Evolutionary conservation across 53 echinoderm and acorn worm genomes (phyloP).

Genomic region (Luidia sarsii): DNA sequence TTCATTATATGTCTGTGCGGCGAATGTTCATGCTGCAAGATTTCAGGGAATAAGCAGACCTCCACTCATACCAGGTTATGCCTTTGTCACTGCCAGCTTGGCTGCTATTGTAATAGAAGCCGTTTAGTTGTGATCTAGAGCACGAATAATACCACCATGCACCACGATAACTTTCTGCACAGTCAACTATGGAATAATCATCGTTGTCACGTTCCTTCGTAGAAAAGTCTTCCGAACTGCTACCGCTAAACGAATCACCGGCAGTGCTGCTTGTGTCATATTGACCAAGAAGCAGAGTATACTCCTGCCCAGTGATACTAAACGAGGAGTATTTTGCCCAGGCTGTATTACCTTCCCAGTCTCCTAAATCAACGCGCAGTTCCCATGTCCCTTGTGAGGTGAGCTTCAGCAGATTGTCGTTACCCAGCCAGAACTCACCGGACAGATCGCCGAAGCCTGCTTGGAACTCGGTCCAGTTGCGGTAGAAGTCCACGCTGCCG

Average conservation of each 20-base stretch:
- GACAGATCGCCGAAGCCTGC: constrained; percentile 10
- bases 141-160: constrained; percentile 23
- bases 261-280: neutral
- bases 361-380: neutral
- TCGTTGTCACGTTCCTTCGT: constrained; percentile 14
- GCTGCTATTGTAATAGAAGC: neutral
- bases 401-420: constrained; percentile 1
- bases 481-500: constrained; percentile 18
- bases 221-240: neutral
- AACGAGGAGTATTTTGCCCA: constrained; percentile 3
- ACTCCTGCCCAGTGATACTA: neutral
- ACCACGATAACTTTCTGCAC: neutral
- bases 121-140: constrained; percentile 6
- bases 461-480: constrained; percentile 8
- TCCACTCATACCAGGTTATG: neutral
- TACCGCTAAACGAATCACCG: neutral
- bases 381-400: constrained; percentile 5
- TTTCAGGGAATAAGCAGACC: neutral
- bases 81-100: neutral
- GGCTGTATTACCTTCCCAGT: neutral
- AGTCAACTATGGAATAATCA: neutral
- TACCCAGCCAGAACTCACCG: constrained; percentile 19
- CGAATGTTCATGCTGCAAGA: neutral
- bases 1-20: too few species aligned
- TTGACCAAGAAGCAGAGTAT: neutral